Evolutionary conservation across 2,797 vertebrate genomes (phyloP).

Genomic region (Moxostoma hubbsi): DNA sequence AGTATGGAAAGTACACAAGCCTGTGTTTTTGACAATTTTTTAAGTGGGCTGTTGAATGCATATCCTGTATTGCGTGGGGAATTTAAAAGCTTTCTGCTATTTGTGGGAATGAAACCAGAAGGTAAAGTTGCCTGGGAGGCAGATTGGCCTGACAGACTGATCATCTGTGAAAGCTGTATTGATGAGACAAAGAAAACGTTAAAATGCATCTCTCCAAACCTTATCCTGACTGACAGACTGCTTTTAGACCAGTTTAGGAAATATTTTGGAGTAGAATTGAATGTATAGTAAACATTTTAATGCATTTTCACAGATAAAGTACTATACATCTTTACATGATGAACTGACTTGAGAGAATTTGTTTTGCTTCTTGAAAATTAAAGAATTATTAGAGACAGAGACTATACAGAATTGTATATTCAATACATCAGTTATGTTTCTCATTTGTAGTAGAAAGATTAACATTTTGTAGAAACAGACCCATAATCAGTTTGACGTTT

Average conservation of each 20-base stretch:
- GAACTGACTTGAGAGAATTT: conserved; percentile 1
- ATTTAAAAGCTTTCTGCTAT: conserved; percentile 59
- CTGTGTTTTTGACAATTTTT: conserved; percentile 36
- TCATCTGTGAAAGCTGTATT: conserved; percentile 60
- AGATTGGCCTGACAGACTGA: conserved; percentile 55
- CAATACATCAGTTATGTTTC: neutral
- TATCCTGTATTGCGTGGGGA: conserved; percentile 53
- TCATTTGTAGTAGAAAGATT: neutral
- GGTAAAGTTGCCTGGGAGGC: conserved; percentile 56
- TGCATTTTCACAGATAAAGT: neutral
- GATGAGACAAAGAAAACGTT: conserved; percentile 58
- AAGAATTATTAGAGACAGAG: neutral
- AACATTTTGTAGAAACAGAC: too few relatives aligned
- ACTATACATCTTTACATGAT: neutral
- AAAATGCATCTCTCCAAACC: conserved; percentile 62
- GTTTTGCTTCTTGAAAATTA: conserved; percentile 4
- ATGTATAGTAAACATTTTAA: neutral
- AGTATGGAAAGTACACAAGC: neutral
- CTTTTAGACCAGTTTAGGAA: conserved; percentile 22
- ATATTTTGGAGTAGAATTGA: conserved; percentile 27
- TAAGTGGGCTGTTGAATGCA: conserved; percentile 58
- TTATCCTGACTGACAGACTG: conserved; percentile 54
- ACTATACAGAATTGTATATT: neutral
- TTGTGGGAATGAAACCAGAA: conserved; percentile 57
- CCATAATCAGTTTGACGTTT: too few relatives aligned